Base-by-base conservation (phyloP, 2,797 vertebrate species). In the Varecia variegata region DNA sequence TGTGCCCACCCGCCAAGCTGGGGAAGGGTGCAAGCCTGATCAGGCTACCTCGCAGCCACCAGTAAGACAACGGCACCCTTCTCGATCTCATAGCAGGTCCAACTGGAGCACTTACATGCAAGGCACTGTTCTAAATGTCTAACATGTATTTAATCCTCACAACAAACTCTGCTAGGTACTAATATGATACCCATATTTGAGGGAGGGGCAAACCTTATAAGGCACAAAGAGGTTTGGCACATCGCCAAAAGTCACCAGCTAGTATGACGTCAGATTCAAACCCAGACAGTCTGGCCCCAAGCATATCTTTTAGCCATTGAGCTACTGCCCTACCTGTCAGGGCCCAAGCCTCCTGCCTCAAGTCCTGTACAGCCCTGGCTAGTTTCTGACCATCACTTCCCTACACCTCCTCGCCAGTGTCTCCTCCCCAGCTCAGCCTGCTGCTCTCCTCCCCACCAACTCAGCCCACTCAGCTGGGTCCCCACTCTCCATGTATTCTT, bases 41-140 rank as follows among this genome's bases (percentile, higher is more conserved):
- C 60, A 68, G 60, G 13, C 9, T 2, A 10, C 30, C 25, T 11
- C 17, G 7, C 12, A 21, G 50, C 35, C 43, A 17, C 43, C 20
- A 21, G 30, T 23, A 9, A 27, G 30, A 56, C 1, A 0, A 32
- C 1, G 0, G 35, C 11, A 35, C 0, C 14, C 14, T 15, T 35
- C 43, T 30, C 43, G 12, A 11, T 1, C 67, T 73, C 38, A 4
- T 3, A 7, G 40, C 56, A n/a, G 50, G 35, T 54, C 15, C 17
- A 1, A n/a, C 0, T 23, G 20, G 8, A 50, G 77, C 56, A 11
- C 38, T 25, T 5, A n/a, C 8, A 4, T 0, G 2, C 25, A 12
- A 10, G 0, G 56, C 12, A 0, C 58, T 18, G 56, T 35, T 84
- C 65, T 67, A 43, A 67, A 65, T 0, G 1, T 27, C 47, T 68